Base-by-base conservation (phyloP, 2,797 vertebrate genomes). In the Danio choprae region DNA sequence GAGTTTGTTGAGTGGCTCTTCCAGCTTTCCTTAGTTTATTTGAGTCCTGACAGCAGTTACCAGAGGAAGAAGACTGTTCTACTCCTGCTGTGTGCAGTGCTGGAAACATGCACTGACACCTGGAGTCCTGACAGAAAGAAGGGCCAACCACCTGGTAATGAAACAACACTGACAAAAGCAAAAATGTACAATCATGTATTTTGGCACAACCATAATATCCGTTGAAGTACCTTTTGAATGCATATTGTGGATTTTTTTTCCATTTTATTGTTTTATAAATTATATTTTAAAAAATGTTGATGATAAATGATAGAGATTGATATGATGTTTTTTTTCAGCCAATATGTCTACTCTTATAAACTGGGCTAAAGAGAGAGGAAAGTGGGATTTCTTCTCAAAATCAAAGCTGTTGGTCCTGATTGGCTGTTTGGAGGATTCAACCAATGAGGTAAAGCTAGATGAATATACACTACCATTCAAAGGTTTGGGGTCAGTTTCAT, bases 81-180 rank as follows among this genome's bases (percentile, higher is more conserved):
- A 76, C 90, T 97, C 74, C 86, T 96, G 79, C 89, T 98, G 67
- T 91, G 90, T 0, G 92, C 91, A 0, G 82, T 97, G 79, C 82
- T 97, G 88, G 96, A 96, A 88, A 96, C 95, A 53, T 97, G 95
- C 91, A 96, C 96, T 0, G 96, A 97, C 89, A 95, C 93, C 13
- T 97, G 96, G 96, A 96, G 89, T 51, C 95, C 95, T 0, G 85
- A 95, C 60, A 95, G 85, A 73, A 97, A 91, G 89, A 98, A 98
- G 46, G 96, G 96, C 50, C 96, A 98, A 77, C 96, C 96, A 16
- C 96, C 96, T 7, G 92, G 96, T 98, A 80, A 87, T 92, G 87
- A 62, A 55, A 40, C 12, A 43, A 46, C 18, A 9, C 9, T 5
- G 6, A 40, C 48, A 53, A 38, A 40, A 40, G n/a, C 11, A 18